phyloP scores from a whole-genome alignment of 2,797 vertebrate genomes.

The Hoplostethus mediterraneus region DNA sequence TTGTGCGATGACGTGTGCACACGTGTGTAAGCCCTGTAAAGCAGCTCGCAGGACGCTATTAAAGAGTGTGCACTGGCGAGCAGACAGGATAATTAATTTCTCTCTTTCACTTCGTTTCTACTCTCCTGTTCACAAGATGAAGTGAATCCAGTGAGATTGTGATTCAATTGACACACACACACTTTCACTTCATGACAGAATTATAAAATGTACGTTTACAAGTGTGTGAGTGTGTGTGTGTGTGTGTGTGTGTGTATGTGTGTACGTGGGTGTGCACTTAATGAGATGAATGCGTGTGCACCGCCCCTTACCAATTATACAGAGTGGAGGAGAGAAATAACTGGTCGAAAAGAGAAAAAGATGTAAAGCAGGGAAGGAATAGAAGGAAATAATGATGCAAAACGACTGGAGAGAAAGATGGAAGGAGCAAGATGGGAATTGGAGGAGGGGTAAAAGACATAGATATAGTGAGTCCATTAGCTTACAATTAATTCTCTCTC shows the following conservation, averaged over 20 bases:
- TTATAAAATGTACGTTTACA: slow-evolving; percentile 38
- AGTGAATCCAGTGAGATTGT: slow-evolving; percentile 57
- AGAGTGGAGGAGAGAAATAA: slow-evolving; percentile 67
- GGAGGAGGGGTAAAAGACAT: slow-evolving; percentile 42
- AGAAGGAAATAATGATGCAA: slow-evolving; percentile 47
- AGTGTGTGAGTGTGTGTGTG: slow-evolving; percentile 27
- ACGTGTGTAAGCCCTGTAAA: slow-evolving; percentile 11
- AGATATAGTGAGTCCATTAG: slow-evolving; percentile 60
- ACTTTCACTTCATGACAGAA: slow-evolving; percentile 44
- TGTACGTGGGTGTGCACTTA: slow-evolving; percentile 34
- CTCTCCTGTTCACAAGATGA: slow-evolving; percentile 51
- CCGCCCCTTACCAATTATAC: slow-evolving; percentile 65
- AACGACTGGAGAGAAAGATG: slow-evolving; percentile 49
- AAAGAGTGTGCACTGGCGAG: slow-evolving; percentile 58
- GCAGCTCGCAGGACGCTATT: slow-evolving; percentile 28
- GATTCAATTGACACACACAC: slow-evolving; percentile 41
- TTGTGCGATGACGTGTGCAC: slow-evolving; percentile 3
- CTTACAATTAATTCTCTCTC: slow-evolving; percentile 47
- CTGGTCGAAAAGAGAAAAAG: slow-evolving; percentile 53
- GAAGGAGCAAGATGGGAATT: slow-evolving; percentile 35
- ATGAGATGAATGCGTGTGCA: slow-evolving; percentile 68
- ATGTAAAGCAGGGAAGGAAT: slow-evolving; percentile 32
- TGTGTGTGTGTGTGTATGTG: slow-evolving; percentile 9
- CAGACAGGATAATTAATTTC: slow-evolving; percentile 75
- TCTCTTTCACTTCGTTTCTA: slow-evolving; percentile 69